Percentiles rank a stretch among this genome's conserved stretches.
phyloP scores from a whole-genome alignment of 2,888 invertebrate species.

The Meloe dianella region DNA sequence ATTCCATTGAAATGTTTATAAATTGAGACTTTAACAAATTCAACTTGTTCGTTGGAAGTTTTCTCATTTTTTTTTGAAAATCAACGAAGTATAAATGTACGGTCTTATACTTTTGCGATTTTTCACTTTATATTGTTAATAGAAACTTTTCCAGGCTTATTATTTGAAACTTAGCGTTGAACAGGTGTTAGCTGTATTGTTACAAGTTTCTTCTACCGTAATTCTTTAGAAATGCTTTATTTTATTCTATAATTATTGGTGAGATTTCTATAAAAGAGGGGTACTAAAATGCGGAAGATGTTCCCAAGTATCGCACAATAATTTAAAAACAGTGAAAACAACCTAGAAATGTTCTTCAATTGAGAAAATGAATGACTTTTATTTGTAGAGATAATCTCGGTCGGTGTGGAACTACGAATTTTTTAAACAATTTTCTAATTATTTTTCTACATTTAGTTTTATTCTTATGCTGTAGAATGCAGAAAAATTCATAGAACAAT shows the following conservation, averaged over 20 bases:
- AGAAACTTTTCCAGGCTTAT: constrained; percentile 7
- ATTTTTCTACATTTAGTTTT: too few species aligned
- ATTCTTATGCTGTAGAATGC: too few species aligned
- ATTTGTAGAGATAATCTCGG: too few species aligned
- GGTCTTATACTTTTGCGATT: neutral
- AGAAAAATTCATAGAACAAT: too few species aligned
- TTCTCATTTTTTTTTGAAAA: neutral
- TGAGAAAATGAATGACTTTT: too few species aligned
- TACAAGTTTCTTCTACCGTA: neutral
- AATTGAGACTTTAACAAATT: neutral
- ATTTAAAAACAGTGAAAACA: too few species aligned
- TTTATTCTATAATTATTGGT: neutral
- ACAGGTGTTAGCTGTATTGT: constrained; percentile 1
- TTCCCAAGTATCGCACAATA: too few species aligned
- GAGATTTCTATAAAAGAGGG: neutral
- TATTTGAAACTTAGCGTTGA: constrained; percentile 2
- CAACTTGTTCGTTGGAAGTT: neutral
- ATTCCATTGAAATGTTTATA: neutral
- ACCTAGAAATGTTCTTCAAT: too few species aligned
- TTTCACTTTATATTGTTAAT: constrained; percentile 5
- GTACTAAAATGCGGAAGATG: too few species aligned
- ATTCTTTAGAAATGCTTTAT: neutral
- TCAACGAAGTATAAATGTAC: neutral
- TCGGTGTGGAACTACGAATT: too few species aligned
- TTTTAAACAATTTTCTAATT: too few species aligned